A percentile compares a stretch with the other conserved stretches of the same genome.
phyloP scores from a whole-genome alignment of 2,888 invertebrate genomes.

The Mimas tiliae region DNA sequence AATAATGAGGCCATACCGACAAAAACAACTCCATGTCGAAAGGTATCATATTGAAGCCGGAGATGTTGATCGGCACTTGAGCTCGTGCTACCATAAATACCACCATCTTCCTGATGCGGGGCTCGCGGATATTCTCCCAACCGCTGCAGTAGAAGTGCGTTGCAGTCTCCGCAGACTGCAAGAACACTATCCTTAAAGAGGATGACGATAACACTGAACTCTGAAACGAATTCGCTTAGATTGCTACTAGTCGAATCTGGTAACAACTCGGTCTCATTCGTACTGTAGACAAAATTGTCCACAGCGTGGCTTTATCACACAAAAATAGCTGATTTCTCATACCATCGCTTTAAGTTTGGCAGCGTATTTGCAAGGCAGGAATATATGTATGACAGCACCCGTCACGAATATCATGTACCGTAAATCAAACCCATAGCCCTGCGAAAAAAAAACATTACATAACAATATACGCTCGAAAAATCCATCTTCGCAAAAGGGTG shows the following conservation, averaged over 20 bases:
- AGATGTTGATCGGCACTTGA: conserved; percentile 51
- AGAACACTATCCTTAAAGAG: conserved; percentile 2
- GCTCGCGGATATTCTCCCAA: conserved; percentile 54
- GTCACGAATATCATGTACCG: conserved; percentile 56
- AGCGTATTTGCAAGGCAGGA: conserved; percentile 62
- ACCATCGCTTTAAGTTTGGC: conserved; percentile 60
- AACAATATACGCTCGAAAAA: too few species aligned
- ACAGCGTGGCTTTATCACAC: too few species aligned
- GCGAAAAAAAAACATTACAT: conserved; percentile 27
- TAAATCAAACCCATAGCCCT: conserved; percentile 59
- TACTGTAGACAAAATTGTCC: too few species aligned
- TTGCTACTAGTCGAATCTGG: too few species aligned
- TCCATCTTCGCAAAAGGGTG: too few species aligned
- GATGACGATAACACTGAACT: too few species aligned
- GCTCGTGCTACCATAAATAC: conserved; percentile 58
- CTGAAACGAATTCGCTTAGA: too few species aligned
- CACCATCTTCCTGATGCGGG: conserved; percentile 45
- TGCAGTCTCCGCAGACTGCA: conserved; percentile 51
- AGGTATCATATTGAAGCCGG: conserved; percentile 54
- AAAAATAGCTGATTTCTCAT: conserved; percentile 30
- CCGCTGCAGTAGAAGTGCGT: conserved; percentile 59
- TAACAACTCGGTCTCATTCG: too few species aligned
- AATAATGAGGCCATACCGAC: conserved; percentile 48
- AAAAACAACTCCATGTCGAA: conserved; percentile 66
- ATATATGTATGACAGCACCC: conserved; percentile 57